Evolutionary conservation across 2,888 invertebrate genomes (phyloP), one percentile per base, ranked within the genome.

Genomic region (Sphaeridia pumilis): DNA sequence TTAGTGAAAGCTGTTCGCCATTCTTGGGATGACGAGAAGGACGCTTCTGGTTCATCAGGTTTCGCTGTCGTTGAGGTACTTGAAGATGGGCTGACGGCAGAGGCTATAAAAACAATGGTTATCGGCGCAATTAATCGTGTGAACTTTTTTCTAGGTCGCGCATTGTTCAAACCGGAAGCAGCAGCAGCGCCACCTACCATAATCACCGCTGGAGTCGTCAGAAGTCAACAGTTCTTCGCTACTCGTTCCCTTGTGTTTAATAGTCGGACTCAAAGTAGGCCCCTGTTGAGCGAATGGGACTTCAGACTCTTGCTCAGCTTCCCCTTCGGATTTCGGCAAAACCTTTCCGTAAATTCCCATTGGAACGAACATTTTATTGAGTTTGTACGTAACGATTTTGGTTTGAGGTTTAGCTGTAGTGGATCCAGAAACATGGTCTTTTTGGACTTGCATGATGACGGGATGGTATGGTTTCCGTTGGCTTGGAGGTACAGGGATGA

Each of bases 361-460:
- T 4, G 62, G 62, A 10, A 61, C 61, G 26, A 61, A 61, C 61
- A 62, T 58, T 44, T 62, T 62, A 45, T 62, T 60, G 10, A 62
- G 49, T 46, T 60, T 60, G 54, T 57, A 59, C 17, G 60, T 60
- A 14, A 57, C 57, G 4, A 61, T 53, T 21, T 35, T 46, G 1
- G 55, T 55, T 28, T 52, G 50, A 14, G 57, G 52, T 26, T 49
- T 51, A 10, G 52, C 46, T 22, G 56, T 43, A 17, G 50, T 46
- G 5, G 47, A 38, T 26, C 41, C 43, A 10, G 56, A 45, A 2
- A 60, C 56, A n/a, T n/a, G n/a, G 2, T 56, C 41, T 35, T 57
- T 57, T 10, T 53, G 55, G 27, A 60, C 60, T 49, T 61, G 60
- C 56, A 60, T 59, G 41, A 61, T 61, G 21, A 61, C 58, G 1